Evolutionary conservation across 2,797 vertebrate species (phyloP), one percentile per base, ranked within the genome.

Genomic region (Arnoldichthys spilopterus): DNA sequence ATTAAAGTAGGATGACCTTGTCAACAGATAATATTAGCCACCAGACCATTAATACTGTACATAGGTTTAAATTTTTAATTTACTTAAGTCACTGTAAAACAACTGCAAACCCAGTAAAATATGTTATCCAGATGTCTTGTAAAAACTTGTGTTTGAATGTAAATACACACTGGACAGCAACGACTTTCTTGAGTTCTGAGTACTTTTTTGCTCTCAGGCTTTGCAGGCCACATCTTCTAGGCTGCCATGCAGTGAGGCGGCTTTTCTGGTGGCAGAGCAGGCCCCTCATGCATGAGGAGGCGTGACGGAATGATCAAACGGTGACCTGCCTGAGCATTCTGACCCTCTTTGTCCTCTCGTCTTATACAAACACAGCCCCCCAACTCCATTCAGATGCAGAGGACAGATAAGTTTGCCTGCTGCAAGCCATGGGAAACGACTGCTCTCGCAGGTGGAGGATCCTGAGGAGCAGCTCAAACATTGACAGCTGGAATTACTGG

Each of bases 291-390:
- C 76, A 59, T 78, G 71, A 85, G 72, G 79, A 83, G 30, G 68
- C 56, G 13, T 80, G 79, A 78, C 76, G 53, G 69, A 30, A 78
- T 85, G 78, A 83, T 83, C 72, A 83, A 85, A 83, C 75, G n/a
- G 12, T 6, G 69, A 81, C 76, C 70, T 79, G 51, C 30, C 34
- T 2, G 13, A 59, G 63, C 69, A 68, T 76, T 80, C 53, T 30
- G 67, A 68, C 68, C 68, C 72, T 63, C 71, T 82, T 80, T 82
- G 83, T 78, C 80, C 54, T 69, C 77, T 76, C 26, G 15, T 64
- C 77, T 85, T 78, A 66, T 54, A 79, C 81, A 78, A 85, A 83
- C 72, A 83, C 81, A 26, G 54, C 63, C 56, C 32, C 28, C 78
- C 56, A 59, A 61, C 70, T 24, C 62, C 62, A 59, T 81, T 83